Percentiles rank a stretch among this genome's conserved stretches.
Conservation (phyloP, 2,113 vertebrate genomes). For the Isichthys henryi region DNA sequence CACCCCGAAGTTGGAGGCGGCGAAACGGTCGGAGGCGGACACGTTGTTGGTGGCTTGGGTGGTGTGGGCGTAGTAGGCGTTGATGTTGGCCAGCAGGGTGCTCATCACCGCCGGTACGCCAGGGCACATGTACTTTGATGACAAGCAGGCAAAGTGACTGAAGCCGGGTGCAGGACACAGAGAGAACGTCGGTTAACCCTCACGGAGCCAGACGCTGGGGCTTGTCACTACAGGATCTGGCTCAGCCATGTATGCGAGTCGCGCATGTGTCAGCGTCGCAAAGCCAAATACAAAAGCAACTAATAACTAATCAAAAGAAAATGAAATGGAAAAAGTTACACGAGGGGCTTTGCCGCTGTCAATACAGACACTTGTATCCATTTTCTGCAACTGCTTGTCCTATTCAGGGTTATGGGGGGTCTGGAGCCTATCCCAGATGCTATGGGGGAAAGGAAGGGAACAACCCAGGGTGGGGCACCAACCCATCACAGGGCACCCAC, state of each 20-base stretch:
- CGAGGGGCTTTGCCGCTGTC: background rate
- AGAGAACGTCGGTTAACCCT: background rate
- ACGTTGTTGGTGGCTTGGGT: slow-evolving; percentile 91
- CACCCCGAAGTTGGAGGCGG: slow-evolving; percentile 96
- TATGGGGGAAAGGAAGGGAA: background rate
- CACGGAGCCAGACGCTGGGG: background rate
- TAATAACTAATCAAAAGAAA: background rate
- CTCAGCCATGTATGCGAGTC: background rate
- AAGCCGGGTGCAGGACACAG: slow-evolving; percentile 12
- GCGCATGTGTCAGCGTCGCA: background rate
- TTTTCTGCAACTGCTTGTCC: background rate
- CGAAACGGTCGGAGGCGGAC: slow-evolving; percentile 93
- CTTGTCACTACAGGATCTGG: background rate
- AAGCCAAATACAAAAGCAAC: background rate
- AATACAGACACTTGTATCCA: background rate
- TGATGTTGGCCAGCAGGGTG: slow-evolving; percentile 95
- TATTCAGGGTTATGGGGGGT: background rate
- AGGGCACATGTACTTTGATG: slow-evolving; percentile 98
- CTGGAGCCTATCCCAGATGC: background rate
- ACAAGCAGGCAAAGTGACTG: slow-evolving; percentile 97
- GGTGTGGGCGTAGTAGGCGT: slow-evolving; percentile 96
- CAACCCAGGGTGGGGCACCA: background rate
- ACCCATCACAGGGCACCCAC: background rate
- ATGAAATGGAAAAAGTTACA: background rate
- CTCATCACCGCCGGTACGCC: slow-evolving; percentile 97